These are phyloP conservation scores for Caenorhabditis macrosperma DNA, from an alignment of 2,888 invertebrate species.

Conservation along the genomic window DNA sequence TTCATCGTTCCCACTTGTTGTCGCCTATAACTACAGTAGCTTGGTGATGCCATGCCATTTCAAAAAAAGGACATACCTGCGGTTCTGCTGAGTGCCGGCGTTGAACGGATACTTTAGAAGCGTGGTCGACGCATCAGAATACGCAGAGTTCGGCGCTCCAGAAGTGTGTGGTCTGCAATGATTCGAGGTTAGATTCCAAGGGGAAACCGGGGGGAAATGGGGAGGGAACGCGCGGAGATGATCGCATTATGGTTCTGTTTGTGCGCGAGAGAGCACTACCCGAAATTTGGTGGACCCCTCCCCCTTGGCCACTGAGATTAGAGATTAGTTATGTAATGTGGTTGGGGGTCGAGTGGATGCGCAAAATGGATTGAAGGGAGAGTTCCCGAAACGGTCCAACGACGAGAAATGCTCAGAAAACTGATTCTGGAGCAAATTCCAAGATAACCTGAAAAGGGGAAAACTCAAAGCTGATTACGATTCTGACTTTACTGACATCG, in stretches of 20 bases:
- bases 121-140: conserved; percentile 59
- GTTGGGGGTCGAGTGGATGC: too few species aligned
- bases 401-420: too few species aligned
- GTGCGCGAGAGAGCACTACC: background rate
- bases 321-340: conserved; percentile 3
- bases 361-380: too few species aligned
- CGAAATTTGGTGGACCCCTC: background rate
- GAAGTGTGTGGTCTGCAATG: conserved; percentile 55
- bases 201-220: too few species aligned
- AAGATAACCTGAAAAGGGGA: too few species aligned
- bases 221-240: conserved; percentile 11
- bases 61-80: conserved; percentile 36
- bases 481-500: too few species aligned
- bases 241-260: conserved; percentile 32
- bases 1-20: conserved; percentile 57
- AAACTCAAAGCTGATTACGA: too few species aligned
- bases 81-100: conserved; percentile 49
- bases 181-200: too few species aligned
- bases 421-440: too few species aligned
- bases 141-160: conserved; percentile 41
- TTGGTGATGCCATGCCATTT: background rate
- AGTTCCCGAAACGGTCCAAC: too few species aligned
- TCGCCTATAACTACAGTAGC: conserved; percentile 15
- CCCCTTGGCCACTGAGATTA: too few species aligned
- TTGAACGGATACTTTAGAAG: conserved; percentile 53